Evolutionary conservation across 2,888 invertebrate genomes (phyloP).

Genomic region (Drosophila incognita): DNA sequence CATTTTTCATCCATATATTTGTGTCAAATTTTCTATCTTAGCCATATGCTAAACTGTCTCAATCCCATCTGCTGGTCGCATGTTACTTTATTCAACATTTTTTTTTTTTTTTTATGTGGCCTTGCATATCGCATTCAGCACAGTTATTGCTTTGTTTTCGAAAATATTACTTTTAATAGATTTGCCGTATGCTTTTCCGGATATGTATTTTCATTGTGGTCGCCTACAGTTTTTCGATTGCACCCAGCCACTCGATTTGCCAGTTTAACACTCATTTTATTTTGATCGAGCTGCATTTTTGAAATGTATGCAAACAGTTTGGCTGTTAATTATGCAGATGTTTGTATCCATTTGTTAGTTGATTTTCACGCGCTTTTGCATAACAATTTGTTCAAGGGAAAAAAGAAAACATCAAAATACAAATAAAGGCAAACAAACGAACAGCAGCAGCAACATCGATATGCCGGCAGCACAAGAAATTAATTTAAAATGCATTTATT

Average conservation of each 20-base stretch:
- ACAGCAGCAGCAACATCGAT: constrained; percentile 8
- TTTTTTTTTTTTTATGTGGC: not conserved
- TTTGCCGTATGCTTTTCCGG: constrained; percentile 26
- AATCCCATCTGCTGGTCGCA: constrained; percentile 14
- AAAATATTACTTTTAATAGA: constrained; percentile 36
- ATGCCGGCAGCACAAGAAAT: constrained; percentile 28
- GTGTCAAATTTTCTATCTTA: not conserved
- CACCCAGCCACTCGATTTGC: constrained; percentile 4
- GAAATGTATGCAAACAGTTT: constrained; percentile 63
- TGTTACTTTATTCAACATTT: not conserved
- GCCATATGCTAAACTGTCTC: constrained; percentile 11
- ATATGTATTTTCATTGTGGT: not conserved
- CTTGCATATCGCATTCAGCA: constrained; percentile 11
- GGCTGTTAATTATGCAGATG: constrained; percentile 72
- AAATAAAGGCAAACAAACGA: constrained; percentile 3
- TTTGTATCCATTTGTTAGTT: constrained; percentile 62
- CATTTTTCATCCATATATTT: not conserved
- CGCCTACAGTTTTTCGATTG: not conserved
- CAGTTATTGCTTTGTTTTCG: constrained; percentile 25
- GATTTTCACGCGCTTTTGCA: constrained; percentile 78
- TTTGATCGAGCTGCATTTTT: constrained; percentile 17
- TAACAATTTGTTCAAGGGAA: constrained; percentile 62
- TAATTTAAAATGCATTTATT: constrained; percentile 68
- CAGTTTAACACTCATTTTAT: constrained; percentile 30
- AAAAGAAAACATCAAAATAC: constrained; percentile 1